phyloP scores from a whole-genome alignment of 1,140 invertebrate species.

The Tachypleus tridentatus region DNA sequence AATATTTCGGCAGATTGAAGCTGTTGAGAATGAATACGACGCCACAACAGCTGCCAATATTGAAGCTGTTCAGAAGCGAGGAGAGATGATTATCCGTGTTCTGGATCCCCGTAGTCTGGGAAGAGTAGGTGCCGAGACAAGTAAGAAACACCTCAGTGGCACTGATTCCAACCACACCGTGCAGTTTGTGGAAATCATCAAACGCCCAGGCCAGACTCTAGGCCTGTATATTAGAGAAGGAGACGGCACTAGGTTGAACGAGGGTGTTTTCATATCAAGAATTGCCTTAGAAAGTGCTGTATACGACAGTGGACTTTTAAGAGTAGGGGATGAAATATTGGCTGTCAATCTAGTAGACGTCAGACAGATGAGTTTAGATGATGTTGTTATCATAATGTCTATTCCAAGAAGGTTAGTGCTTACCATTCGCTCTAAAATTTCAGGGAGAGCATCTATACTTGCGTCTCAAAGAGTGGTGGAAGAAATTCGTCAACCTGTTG shows the following conservation, averaged over 20 bases:
- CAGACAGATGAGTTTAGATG: slow-evolving; percentile 91
- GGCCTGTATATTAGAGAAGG: slow-evolving; percentile 96
- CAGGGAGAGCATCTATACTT: neutral
- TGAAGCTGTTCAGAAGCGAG: slow-evolving; percentile 73
- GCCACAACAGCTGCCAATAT: slow-evolving; percentile 69
- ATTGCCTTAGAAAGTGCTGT: slow-evolving; percentile 94
- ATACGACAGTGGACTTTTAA: slow-evolving; percentile 87
- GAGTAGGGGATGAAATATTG: slow-evolving; percentile 96
- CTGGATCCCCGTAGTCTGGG: slow-evolving; percentile 66
- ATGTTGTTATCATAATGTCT: slow-evolving; percentile 98
- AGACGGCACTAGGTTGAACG: slow-evolving; percentile 79
- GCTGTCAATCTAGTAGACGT: slow-evolving; percentile 96
- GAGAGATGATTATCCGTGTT: slow-evolving; percentile 87
- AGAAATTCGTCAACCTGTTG: neutral
- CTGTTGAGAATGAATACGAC: slow-evolving; percentile 88
- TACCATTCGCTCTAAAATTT: slow-evolving; percentile 35
- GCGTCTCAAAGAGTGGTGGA: neutral
- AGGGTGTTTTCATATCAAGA: slow-evolving; percentile 96
- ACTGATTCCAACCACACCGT: slow-evolving; percentile 40
- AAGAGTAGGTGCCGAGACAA: slow-evolving; percentile 59
- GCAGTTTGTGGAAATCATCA: slow-evolving; percentile 97
- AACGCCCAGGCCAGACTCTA: slow-evolving; percentile 93
- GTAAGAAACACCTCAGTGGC: slow-evolving; percentile 17
- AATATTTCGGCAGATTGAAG: slow-evolving; percentile 91
- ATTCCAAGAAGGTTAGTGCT: slow-evolving; percentile 88